Evolutionary conservation across 2,113 vertebrate species (phyloP).

Genomic region (Osmerus eperlanus): DNA sequence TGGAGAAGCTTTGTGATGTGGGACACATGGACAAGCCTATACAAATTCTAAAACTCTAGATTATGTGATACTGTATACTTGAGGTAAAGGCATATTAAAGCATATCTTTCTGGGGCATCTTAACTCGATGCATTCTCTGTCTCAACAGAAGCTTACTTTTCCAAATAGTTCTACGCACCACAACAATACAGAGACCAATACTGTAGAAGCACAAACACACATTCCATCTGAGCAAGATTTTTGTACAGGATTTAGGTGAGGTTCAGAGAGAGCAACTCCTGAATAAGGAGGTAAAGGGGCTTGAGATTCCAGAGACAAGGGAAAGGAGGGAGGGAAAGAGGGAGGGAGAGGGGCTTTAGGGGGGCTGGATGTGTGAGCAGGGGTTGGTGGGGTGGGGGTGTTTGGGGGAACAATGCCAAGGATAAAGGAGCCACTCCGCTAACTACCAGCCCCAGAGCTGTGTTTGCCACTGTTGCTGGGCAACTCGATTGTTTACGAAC

Average conservation of each 20-base stretch:
- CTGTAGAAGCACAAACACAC: slow-evolving; percentile 9
- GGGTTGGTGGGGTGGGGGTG: slow-evolving; percentile 13
- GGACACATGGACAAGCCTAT: no score
- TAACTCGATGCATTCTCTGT: no score
- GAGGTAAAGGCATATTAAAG: no score
- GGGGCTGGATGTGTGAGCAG: not conserved
- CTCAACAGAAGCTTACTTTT: no score
- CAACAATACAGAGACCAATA: slow-evolving; percentile 3
- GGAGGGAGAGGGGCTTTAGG: not conserved
- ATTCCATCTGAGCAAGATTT: slow-evolving; percentile 1
- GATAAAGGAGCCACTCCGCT: slow-evolving; percentile 27
- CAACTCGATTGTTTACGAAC: slow-evolving; percentile 44
- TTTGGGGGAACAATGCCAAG: slow-evolving; percentile 29
- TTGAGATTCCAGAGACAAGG: slow-evolving; percentile 51
- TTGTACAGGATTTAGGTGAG: slow-evolving; percentile 17
- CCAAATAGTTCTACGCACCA: no score
- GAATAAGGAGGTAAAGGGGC: slow-evolving; percentile 32
- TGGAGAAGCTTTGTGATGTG: not conserved
- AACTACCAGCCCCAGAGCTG: slow-evolving; percentile 17
- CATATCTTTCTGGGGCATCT: no score
- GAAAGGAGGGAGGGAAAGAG: not conserved
- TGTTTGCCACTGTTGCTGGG: slow-evolving; percentile 35
- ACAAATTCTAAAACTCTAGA: no score
- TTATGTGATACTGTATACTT: no score
- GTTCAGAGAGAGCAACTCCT: slow-evolving; percentile 20